Evolutionary conservation across 1,140 invertebrate genomes (phyloP), one percentile per base, ranked within the genome.

Genomic region (Grapholita molesta): DNA sequence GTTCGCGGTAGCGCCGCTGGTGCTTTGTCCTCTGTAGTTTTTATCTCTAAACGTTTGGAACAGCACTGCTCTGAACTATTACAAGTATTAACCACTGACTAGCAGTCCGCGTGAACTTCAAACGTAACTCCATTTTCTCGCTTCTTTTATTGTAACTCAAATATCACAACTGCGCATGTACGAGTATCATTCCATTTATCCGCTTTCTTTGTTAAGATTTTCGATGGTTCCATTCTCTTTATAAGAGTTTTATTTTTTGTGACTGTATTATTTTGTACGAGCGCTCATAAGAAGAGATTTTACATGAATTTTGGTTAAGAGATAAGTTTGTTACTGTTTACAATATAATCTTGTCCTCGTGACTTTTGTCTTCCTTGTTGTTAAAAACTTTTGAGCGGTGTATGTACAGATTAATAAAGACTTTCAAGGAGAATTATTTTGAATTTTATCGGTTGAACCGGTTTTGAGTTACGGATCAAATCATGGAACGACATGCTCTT

Each of bases 241-340:
- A 57, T 25, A 32, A 61, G 25, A 28, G 6, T 55, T 55, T 61
- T 61, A 61, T 61, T 61, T 30, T 61, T 61, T 61, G 18, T 30
- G 28, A 11, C 25, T 28, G 25, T 48, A 61, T 25, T 61, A 8
- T 32, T 61, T 61, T 61, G 5, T 57, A 28, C 24, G 53, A 57
- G 23, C 53, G 55, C 24, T 61, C 53, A 61, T 28, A 61, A 28
- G 55, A 6, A 15, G n/a, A 2, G 3, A 18, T 32, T 61, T 18
- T 32, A 48, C 15, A 48, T 21, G 11, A 30, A 25, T 28, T 28
- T 61, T 61, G 12, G 7, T 32, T n/a, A 15, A 61, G 23, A 61
- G 12, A 15, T 61, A 61, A 61, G 25, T 28, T 28, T 61, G 25
- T 28, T 30, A n/a, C 4, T 25, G 24, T n/a, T 15, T 9, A 61